phyloP scores from a whole-genome alignment of 2,113 vertebrate genomes.

The Nycticebus coucang region DNA sequence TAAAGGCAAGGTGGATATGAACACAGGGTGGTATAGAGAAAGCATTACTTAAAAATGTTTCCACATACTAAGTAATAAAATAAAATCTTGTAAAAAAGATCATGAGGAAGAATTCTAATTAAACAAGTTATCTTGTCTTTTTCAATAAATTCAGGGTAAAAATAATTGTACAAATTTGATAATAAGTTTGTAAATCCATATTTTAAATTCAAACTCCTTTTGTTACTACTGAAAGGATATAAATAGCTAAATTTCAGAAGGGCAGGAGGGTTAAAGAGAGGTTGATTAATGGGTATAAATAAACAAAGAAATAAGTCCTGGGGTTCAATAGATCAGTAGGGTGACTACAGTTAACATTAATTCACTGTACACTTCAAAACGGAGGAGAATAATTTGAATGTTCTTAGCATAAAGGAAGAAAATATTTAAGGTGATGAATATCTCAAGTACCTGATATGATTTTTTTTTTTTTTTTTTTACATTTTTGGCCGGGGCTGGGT shows the following conservation, averaged over 20 bases:
- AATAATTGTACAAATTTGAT: neutral
- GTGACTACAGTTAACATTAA: too few species aligned
- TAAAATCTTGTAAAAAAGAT: neutral
- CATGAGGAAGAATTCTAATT: neutral
- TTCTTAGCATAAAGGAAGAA: too few species aligned
- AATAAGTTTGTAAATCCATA: neutral
- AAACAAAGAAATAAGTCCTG: too few species aligned
- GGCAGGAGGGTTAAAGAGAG: too few species aligned
- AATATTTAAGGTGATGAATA: too few species aligned
- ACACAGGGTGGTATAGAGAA: neutral
- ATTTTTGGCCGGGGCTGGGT: too few species aligned
- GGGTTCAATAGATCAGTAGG: too few species aligned
- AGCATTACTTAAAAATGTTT: neutral
- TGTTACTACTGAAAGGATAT: neutral
- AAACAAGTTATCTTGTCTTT: neutral
- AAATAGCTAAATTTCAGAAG: neutral
- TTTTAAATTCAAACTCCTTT: conserved; percentile 35
- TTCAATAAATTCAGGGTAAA: neutral
- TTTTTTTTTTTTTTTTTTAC: too few species aligned
- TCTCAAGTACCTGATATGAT: too few species aligned
- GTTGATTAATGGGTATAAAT: too few species aligned
- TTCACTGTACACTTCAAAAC: too few species aligned
- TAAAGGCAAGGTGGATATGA: conserved; percentile 15
- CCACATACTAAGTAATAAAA: conserved; percentile 1
- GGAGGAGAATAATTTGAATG: too few species aligned